Conservation (phyloP, 2,797 vertebrate genomes). For the Argya squamiceps region DNA sequence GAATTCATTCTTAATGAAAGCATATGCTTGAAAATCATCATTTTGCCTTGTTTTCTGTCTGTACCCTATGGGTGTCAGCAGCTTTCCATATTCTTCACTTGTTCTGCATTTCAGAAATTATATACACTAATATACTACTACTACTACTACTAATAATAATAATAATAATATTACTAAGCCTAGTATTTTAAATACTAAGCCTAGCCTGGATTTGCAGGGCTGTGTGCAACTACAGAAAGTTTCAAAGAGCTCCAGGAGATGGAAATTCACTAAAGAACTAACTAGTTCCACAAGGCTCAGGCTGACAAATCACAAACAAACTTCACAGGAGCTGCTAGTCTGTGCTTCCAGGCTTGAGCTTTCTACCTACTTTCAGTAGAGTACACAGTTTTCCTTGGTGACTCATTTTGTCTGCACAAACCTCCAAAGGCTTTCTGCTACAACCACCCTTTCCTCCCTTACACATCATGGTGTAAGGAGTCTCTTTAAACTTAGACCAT, state of each 20-base stretch:
- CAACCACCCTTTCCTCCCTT: neutral
- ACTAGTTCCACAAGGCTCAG: neutral
- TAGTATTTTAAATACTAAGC: neutral
- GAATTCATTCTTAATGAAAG: neutral
- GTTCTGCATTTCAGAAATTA: neutral
- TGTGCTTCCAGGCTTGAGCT: neutral
- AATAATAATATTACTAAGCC: neutral
- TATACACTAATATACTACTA: neutral
- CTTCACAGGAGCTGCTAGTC: neutral
- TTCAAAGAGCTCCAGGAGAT: constrained; percentile 29
- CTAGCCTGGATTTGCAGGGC: neutral
- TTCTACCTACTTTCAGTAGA: neutral
- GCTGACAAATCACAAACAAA: neutral
- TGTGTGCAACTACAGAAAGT: neutral
- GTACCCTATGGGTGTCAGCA: neutral
- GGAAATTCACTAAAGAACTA: neutral
- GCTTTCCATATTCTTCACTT: neutral
- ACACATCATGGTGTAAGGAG: fast-evolving
- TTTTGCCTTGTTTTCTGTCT: neutral
- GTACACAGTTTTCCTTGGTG: neutral
- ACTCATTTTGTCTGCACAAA: neutral
- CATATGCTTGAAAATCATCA: neutral
- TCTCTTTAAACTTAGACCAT: neutral
- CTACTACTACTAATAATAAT: no score
- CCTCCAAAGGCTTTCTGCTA: neutral